These are phyloP conservation scores for Ammodytes dubius DNA, from an alignment of 2,113 vertebrate species.

Conservation along the genomic window DNA sequence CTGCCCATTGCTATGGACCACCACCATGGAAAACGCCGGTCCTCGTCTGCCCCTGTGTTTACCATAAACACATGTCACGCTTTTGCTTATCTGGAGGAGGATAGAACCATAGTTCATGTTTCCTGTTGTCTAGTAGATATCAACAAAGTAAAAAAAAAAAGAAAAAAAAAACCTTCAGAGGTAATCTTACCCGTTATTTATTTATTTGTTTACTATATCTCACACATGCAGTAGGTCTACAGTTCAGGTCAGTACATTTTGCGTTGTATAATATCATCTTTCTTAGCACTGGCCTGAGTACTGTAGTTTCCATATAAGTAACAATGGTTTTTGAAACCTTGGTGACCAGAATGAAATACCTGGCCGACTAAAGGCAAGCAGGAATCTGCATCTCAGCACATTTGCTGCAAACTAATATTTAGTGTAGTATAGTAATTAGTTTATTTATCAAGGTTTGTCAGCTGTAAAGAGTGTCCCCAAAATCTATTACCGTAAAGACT, in stretches of 20 bases:
- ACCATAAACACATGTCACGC: conserved; percentile 65
- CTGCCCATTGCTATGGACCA: conserved; percentile 62
- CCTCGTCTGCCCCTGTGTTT: conserved; percentile 64
- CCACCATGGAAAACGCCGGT: conserved; percentile 71
- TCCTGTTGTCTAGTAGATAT: conserved; percentile 30
- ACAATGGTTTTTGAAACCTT: background rate
- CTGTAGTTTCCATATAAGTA: conserved; percentile 9
- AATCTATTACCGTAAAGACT: background rate
- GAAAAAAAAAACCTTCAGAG: background rate
- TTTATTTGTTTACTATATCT: background rate
- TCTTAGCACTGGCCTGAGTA: background rate
- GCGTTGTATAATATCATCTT: background rate
- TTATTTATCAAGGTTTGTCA: background rate
- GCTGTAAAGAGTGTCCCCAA: background rate
- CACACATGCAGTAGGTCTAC: background rate
- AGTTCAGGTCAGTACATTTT: background rate
- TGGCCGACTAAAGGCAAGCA: background rate
- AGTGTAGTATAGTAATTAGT: background rate
- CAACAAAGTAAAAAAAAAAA: conserved; percentile 21
- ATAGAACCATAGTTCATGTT: conserved; percentile 37
- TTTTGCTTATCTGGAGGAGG: conserved; percentile 59
- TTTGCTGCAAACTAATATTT: background rate
- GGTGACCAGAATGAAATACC: background rate
- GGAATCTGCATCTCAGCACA: background rate
- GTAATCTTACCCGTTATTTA: background rate